Evolutionary conservation across 2,888 invertebrate genomes (phyloP), one percentile per base, ranked within the genome.

Genomic region (Fragum fragum): DNA sequence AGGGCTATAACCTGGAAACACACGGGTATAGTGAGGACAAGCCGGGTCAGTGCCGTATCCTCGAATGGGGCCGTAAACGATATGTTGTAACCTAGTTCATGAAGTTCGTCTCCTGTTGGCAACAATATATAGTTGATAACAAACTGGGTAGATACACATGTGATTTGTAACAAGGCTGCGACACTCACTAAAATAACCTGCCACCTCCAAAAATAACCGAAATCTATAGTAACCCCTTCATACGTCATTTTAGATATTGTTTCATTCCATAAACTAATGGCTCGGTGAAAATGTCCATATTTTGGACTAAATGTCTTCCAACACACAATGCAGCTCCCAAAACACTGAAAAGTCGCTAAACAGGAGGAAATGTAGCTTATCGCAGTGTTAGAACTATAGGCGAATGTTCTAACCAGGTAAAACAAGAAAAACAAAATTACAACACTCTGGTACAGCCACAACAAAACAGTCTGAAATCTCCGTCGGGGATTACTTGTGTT

Each of bases 271-370:
- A 42, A 32, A 2, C 23, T 26, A 0, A 66, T 23, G 42, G 42
- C 21, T 11, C 36, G 5, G 23, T 42, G 39, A 23, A 66, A 39
- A 26, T 66, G 23, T 39, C 66, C 66, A 42, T 66, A 32, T 42
- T 7, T 42, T 26, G 2, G 18, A 32, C 66, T 66, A 14, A 66
- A 66, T 23, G 66, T 11, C 42, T 66, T 66, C 66, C 66, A 66
- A 42, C 66, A 66, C 1, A 39, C 32, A 5, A 66, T 16, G 42
- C 66, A 66, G 23, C 18, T 66, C 16, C 66, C 66, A 16, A 39
- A 23, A 26, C 66, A 42, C 42, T 66, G 42, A 9, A n/a, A 42
- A 6, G 66, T 42, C 26, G 36, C 36, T 18, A 66, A 23, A 16
- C 21, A 39, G 6, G 42, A 23, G 7, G 66, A 18, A 42, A 66